Percentiles rank a stretch among this genome's conserved stretches.
Conservation (phyloP, 2,888 invertebrate genomes). For the Autographa pulchrina region DNA sequence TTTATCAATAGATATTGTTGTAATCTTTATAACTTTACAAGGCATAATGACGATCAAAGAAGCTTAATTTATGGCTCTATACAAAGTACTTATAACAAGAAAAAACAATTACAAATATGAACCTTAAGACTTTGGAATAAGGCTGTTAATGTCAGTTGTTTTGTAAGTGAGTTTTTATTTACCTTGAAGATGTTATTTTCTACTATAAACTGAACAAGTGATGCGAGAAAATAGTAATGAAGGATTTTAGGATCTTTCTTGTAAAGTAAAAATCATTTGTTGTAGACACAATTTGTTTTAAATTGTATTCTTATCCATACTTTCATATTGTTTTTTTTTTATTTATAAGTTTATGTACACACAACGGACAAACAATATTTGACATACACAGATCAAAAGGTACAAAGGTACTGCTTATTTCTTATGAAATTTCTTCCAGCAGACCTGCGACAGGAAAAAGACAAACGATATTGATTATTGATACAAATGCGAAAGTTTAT, state of each 20-base stretch:
- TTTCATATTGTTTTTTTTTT: no score
- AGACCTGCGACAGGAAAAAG: no score
- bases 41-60: slow-evolving; percentile 73
- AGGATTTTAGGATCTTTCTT: neutral
- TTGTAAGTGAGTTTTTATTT: neutral
- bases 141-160: neutral
- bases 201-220: neutral
- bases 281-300: neutral
- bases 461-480: no score
- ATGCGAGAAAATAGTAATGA: neutral
- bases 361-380: no score
- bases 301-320: neutral
- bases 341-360: no score
- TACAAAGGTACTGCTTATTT: no score
- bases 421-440: no score
- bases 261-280: neutral
- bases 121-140: neutral
- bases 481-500: no score
- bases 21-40: slow-evolving; percentile 77
- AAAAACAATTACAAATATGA: neutral
- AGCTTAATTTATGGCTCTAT: slow-evolving; percentile 57
- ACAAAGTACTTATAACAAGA: slow-evolving; percentile 52
- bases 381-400: no score
- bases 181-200: slow-evolving; percentile 1
- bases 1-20: slow-evolving; percentile 57